Evolutionary conservation across 2,797 vertebrate genomes (phyloP).

Genomic region (Chelon labrosus): DNA sequence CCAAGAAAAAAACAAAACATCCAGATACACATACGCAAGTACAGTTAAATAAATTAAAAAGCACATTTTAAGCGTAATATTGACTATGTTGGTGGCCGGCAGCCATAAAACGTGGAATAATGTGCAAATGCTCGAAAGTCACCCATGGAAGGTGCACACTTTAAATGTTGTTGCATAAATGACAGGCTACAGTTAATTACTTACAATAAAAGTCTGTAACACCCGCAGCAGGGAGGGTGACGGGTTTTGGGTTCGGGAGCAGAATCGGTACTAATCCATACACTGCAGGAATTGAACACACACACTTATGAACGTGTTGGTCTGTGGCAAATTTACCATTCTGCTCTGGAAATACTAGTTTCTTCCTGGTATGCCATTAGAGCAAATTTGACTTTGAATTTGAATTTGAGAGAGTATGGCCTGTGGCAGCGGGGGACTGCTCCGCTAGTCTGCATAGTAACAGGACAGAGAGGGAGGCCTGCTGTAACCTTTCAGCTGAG

Average conservation of each 20-base stretch:
- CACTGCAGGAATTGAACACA: constrained; percentile 1
- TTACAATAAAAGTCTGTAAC: background rate
- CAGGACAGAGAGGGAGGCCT: constrained; percentile 71
- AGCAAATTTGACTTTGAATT: constrained; percentile 73
- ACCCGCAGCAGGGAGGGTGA: background rate
- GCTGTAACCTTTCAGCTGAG: constrained; percentile 79
- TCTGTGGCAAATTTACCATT: constrained; percentile 41
- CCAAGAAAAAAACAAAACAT: too few relatives aligned
- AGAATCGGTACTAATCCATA: constrained; percentile 13
- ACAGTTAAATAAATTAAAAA: background rate
- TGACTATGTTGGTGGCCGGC: background rate
- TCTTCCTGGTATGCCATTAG: constrained; percentile 50
- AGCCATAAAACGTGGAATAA: background rate
- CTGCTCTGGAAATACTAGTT: constrained; percentile 42
- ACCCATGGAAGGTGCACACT: background rate
- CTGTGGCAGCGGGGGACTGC: constrained; percentile 66
- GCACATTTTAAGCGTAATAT: background rate
- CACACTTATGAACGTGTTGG: constrained; percentile 43
- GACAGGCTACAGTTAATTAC: background rate
- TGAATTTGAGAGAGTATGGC: constrained; percentile 64
- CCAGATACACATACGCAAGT: too few relatives aligned
- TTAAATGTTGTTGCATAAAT: background rate
- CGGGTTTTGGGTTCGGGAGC: constrained; percentile 8
- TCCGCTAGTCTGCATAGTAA: constrained; percentile 83
- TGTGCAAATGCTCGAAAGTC: background rate